Evolutionary conservation across 2,888 invertebrate species (phyloP), one percentile per base, ranked within the genome.

Genomic region (Caradrina clavipalpis): DNA sequence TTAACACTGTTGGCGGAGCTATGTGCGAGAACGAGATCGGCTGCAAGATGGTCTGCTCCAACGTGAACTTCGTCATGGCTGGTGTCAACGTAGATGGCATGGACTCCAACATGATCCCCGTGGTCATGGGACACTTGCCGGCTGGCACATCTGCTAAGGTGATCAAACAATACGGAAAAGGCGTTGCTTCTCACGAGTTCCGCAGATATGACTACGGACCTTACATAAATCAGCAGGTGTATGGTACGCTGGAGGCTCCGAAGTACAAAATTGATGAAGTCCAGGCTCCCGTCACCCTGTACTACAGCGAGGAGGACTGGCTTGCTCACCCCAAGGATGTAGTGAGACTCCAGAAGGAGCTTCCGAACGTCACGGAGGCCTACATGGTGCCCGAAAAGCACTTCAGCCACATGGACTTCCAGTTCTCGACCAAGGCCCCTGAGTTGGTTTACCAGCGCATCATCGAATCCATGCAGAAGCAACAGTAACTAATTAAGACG

Each of bases 301-400:
- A 92, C 89, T 92, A 91, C 88, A 92, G 93, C 69, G 90, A 92
- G 19, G 97, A 97, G 57, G 98, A 98, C 91, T 97, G 97, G 96
- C 90, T 98, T 60, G 96, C 97, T 21, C 93, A 96, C 70, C 96
- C 96, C 55, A 90, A 91, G 82, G 97, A 97, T 77, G 97, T 97
- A 1, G 89, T 95, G 50, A 94, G 94, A 55, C 89, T 97, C 74
- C 93, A 95, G 59, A 88, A 90, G 7, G 94, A 96, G 78, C 92
- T 98, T 51, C 96, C 97, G 59, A 96, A 96, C 83, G 94, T 96
- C 10, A 90, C 93, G 69, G 96, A 96, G 61, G 94, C 94, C 80
- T 96, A 96, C 91, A 91, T 95, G 81, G 96, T 97, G 51, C 94
- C 96, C 1, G 94, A 96, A 82, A 90, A 95, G 53, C 89, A 93